Evolutionary conservation across 2,888 invertebrate genomes (phyloP).

Genomic region (Agrochola circellaris): DNA sequence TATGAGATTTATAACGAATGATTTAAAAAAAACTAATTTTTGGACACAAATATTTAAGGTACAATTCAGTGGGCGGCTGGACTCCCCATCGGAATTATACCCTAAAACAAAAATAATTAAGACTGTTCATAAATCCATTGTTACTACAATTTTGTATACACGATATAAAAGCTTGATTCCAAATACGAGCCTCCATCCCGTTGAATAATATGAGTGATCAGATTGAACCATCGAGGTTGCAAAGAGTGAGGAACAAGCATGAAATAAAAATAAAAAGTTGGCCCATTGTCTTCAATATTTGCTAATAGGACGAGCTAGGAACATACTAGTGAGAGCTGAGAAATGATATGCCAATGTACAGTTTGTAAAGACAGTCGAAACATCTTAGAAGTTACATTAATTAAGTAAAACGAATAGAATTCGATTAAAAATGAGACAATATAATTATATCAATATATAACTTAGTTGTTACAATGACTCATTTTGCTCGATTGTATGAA

Average conservation of each 20-base stretch:
- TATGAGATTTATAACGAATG: not conserved
- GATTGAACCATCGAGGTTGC: no score
- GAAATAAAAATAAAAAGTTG: slow-evolving; percentile 18
- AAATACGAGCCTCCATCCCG: no score
- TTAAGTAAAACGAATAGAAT: no score
- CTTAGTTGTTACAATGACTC: not conserved
- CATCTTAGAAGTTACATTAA: not conserved
- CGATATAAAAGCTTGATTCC: no score
- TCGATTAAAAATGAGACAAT: not conserved
- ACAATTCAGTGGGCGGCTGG: no score
- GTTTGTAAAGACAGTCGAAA: not conserved
- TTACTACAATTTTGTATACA: no score
- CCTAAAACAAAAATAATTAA: no score
- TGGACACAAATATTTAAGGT: no score
- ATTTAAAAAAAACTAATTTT: not conserved
- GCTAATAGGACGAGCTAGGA: slow-evolving; percentile 28
- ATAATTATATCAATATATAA: not conserved
- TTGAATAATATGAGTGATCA: no score
- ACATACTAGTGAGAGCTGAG: slow-evolving; percentile 34
- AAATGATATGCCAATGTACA: slow-evolving; percentile 35
- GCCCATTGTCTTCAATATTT: slow-evolving; percentile 48
- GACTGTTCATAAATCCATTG: no score
- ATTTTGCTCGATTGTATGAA: not conserved
- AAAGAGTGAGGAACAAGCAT: slow-evolving; percentile 24
- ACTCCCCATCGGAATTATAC: no score